These are phyloP conservation scores for Mylabris phalerata DNA, from an alignment of 1,140 invertebrate species.

Conservation along the genomic window DNA sequence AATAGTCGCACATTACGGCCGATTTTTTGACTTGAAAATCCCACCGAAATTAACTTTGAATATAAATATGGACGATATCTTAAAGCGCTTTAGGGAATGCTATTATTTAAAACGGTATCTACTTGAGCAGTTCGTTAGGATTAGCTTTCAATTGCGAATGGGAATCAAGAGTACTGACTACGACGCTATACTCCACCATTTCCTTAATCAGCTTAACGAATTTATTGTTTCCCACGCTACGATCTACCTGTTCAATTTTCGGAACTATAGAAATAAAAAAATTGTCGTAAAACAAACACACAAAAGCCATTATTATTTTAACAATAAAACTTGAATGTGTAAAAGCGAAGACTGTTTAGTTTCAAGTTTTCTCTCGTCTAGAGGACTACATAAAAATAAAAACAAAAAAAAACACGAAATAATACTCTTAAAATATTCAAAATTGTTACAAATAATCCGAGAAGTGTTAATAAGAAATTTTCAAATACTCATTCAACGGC, in stretches of 20 bases:
- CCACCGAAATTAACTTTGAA: conserved; percentile 29
- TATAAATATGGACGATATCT: conserved; percentile 25
- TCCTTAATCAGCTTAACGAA: conserved; percentile 23
- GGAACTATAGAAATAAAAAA: conserved; percentile 1
- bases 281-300: background rate
- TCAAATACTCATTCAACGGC: no score
- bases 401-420: no score
- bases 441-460: background rate
- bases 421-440: background rate
- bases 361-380: background rate
- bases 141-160: conserved; percentile 24
- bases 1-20: no score
- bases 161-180: conserved; percentile 12
- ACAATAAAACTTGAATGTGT: background rate
- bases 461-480: no score
- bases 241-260: conserved; percentile 15
- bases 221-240: conserved; percentile 22
- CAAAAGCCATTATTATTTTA: conserved; percentile 8
- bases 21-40: conserved; percentile 4
- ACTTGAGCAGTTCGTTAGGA: conserved; percentile 24
- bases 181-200: conserved; percentile 11
- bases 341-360: background rate
- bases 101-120: conserved; percentile 26
- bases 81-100: conserved; percentile 19
- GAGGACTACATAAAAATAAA: no score